Conservation (phyloP, 2,888 invertebrate genomes). For the Brachylomia viminalis region DNA sequence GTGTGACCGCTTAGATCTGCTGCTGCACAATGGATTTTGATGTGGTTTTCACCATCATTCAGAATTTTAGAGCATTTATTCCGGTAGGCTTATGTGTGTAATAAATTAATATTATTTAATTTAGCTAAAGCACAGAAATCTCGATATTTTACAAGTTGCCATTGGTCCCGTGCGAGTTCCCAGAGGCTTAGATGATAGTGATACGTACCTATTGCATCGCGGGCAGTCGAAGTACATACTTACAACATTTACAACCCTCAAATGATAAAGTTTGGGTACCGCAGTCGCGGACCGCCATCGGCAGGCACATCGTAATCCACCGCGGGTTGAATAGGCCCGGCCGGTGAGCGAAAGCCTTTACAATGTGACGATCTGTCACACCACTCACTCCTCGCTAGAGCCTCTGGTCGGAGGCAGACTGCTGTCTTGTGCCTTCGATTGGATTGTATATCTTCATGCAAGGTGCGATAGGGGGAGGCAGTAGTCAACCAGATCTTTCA, state of each 20-base stretch:
- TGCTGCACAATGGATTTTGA: background rate
- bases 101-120: no score
- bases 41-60: background rate
- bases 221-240: background rate
- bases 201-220: background rate
- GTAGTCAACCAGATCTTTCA: background rate
- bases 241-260: background rate
- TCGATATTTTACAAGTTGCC: no score
- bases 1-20: background rate
- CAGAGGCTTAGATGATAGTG: background rate
- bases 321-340: slow-evolving; percentile 17
- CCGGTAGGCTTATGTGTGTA: background rate
- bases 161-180: background rate
- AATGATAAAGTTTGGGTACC: slow-evolving; percentile 26
- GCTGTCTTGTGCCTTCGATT: background rate
- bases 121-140: no score
- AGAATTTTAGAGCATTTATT: background rate
- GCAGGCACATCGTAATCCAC: slow-evolving; percentile 14
- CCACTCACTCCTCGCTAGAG: slow-evolving; percentile 3
- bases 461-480: background rate
- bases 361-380: slow-evolving; percentile 15
- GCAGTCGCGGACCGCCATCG: background rate
- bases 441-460: background rate
- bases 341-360: slow-evolving; percentile 20
- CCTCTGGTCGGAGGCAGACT: background rate